Evolutionary conservation across 2,888 invertebrate species (phyloP).

Genomic region (Spilarctia lutea): DNA sequence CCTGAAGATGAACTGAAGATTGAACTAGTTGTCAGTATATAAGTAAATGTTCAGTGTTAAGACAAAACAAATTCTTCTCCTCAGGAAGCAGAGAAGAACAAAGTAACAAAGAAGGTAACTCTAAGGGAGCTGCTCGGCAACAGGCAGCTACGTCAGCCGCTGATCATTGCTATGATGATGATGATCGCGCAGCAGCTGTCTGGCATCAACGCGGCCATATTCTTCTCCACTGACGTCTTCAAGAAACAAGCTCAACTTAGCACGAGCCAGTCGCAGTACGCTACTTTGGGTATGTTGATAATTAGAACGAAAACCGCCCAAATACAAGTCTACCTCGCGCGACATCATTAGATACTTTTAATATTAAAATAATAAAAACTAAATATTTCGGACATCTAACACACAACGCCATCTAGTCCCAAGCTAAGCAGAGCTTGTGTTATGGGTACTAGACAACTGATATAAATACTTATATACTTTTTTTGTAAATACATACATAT

Average conservation of each 20-base stretch:
- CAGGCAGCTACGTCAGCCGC: constrained; percentile 90
- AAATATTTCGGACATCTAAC: too few species aligned
- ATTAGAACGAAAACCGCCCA: too few species aligned
- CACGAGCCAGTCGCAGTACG: constrained; percentile 89
- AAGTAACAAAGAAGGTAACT: constrained; percentile 86
- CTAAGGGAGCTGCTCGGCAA: constrained; percentile 91
- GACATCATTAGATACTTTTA: too few species aligned
- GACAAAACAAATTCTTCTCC: not conserved
- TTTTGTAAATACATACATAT: too few species aligned
- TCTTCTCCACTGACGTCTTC: constrained; percentile 94
- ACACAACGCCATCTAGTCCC: too few species aligned
- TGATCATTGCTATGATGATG: constrained; percentile 92
- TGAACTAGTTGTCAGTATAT: too few species aligned
- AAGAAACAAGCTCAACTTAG: constrained; percentile 87
- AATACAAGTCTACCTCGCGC: too few species aligned
- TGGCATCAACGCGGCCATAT: constrained; percentile 96
- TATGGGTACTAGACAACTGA: too few species aligned
- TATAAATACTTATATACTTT: too few species aligned
- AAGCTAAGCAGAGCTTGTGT: too few species aligned
- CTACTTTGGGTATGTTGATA: constrained; percentile 87
- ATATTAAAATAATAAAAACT: too few species aligned
- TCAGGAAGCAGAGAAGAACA: constrained; percentile 86
- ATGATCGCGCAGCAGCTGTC: constrained; percentile 96
- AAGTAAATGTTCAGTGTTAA: not conserved
- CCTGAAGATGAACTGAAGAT: too few species aligned